These are phyloP conservation scores for Drosophila putrida DNA, from an alignment of 2,888 invertebrate species.

Conservation along the genomic window DNA sequence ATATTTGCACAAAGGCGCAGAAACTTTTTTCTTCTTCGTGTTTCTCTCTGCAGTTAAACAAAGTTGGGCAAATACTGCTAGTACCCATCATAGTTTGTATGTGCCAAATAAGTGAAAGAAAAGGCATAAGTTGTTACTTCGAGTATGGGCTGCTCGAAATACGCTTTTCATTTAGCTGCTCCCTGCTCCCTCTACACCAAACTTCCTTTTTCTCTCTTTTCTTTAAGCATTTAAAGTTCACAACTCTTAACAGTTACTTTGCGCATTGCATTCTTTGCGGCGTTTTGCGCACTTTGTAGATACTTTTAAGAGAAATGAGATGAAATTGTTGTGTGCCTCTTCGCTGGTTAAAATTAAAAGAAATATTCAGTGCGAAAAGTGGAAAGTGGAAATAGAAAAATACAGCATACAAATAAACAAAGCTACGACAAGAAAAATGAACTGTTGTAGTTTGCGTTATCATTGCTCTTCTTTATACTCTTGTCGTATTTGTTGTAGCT, in stretches of 20 bases:
- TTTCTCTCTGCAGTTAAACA: constrained; percentile 14
- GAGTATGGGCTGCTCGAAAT: constrained; percentile 27
- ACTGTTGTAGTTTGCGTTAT: constrained; percentile 32
- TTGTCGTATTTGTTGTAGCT: constrained; percentile 9
- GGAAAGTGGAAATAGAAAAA: constrained; percentile 5
- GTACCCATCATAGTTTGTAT: constrained; percentile 14
- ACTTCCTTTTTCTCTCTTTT: constrained; percentile 4
- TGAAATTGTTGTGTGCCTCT: constrained; percentile 9
- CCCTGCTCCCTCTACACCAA: background rate
- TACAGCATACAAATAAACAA: constrained; percentile 12
- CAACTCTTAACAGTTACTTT: constrained; percentile 43
- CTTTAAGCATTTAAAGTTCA: constrained; percentile 40
- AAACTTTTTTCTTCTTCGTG: constrained; percentile 46
- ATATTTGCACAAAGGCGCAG: constrained; percentile 66
- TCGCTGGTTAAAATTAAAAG: constrained; percentile 45
- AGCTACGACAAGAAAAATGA: constrained; percentile 26
- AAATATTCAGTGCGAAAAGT: constrained; percentile 27
- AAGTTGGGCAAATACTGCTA: constrained; percentile 31
- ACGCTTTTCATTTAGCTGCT: constrained; percentile 8
- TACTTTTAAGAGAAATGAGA: constrained; percentile 29
- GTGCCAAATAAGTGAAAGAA: constrained; percentile 24
- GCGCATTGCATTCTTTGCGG: constrained; percentile 46
- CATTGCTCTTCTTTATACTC: background rate
- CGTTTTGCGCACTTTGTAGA: constrained; percentile 49
- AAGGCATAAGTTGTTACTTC: constrained; percentile 30